Evolutionary conservation across 2,113 vertebrate genomes (phyloP), one percentile per base, ranked within the genome.

Genomic region (Forbesichthys papilliferus): DNA sequence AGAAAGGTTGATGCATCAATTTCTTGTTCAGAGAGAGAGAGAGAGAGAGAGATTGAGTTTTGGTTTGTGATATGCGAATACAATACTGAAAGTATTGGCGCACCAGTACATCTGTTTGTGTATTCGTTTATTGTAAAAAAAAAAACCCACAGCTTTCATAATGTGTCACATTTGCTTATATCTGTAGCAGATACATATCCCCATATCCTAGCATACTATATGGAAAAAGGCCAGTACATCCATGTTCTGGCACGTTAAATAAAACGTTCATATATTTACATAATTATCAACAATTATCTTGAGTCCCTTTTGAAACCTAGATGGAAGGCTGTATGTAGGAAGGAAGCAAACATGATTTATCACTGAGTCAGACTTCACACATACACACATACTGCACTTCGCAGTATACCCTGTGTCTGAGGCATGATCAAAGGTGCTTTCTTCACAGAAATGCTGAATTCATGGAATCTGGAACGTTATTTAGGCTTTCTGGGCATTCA

Each of bases 91-190:
- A 66, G 78, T 47, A 81, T 20, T 58, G 49, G 49, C 13, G 62
- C 59, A 49, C 65, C 7, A 64, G 66, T 9, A 75, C 74, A 51
- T 75, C 63, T 75, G 42, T 61, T 51, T 61, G 27, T 63, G 65
- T 42, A 58, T 73, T 53, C 69, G 77, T 90, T 91, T 88, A 89
- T 87, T 90, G 61, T 75, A 87, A 2, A 27, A 27, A 27, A 27
- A 20, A 20, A 20, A 20, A 88, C 87, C 83, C 64, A 84, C 73
- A 82, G 33, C 47, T 72, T 79, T 71, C 72, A 77, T 64, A 66
- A 77, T 61, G 16, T 73, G 74, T 53, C 67, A 74, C 61, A 77
- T 34, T 34, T 77, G 42, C 73, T 72, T 51, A 79, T 69, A 82
- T 79, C 75, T 80, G 73, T 73, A 83, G 68, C 81, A 82, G 75